phyloP scores from a whole-genome alignment of 2,113 vertebrate genomes.

The Typhlomys cinereus region DNA sequence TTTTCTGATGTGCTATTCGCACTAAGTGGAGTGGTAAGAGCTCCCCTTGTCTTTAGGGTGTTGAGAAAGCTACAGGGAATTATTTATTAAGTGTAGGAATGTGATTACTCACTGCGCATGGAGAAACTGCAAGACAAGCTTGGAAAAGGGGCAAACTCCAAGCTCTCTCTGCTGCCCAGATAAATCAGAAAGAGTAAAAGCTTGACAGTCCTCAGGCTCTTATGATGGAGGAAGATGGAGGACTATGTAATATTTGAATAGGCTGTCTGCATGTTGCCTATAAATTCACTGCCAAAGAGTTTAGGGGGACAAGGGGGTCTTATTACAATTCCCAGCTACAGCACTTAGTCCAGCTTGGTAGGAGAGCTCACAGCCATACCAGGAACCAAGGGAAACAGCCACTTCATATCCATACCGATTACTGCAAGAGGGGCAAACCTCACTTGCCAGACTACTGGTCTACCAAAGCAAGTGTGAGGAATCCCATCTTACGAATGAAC shows the following conservation, averaged over 20 bases:
- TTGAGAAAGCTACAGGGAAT: constrained; percentile 29
- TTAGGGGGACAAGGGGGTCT: no score
- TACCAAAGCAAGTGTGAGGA: no score
- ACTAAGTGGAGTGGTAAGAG: constrained; percentile 67
- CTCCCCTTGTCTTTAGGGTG: constrained; percentile 19
- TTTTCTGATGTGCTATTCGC: constrained; percentile 59
- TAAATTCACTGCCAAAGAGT: no score
- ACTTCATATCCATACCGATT: no score
- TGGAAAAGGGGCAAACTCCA: constrained; percentile 6
- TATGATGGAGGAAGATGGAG: not conserved
- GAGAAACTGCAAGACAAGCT: not conserved
- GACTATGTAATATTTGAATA: not conserved
- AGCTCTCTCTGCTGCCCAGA: not conserved
- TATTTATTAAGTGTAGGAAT: not conserved
- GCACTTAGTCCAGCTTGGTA: no score
- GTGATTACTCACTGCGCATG: not conserved
- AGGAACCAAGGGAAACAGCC: no score
- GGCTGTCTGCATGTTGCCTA: not conserved
- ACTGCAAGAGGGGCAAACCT: no score
- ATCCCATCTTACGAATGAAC: no score
- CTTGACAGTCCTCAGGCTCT: not conserved
- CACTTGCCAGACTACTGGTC: no score
- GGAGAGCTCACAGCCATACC: no score
- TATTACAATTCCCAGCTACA: no score
- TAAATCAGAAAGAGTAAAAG: not conserved